A percentile compares a stretch with the other conserved stretches of the same genome.
Evolutionary conservation across 2,888 invertebrate genomes (phyloP).

Genomic region (Schrankia costaestrigalis): DNA sequence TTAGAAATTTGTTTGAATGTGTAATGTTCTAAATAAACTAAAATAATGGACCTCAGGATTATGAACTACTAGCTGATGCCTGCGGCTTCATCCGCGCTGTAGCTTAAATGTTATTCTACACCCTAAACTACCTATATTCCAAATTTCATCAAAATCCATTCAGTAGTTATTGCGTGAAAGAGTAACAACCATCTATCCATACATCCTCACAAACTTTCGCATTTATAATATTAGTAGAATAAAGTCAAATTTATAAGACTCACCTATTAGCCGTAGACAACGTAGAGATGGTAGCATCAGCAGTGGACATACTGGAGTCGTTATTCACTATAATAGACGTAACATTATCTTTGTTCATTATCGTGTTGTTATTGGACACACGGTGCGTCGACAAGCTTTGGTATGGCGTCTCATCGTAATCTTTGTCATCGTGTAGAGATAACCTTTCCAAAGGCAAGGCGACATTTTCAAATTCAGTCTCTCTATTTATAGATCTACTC

Average conservation of each 20-base stretch:
- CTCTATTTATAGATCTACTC: slow-evolving; percentile 45
- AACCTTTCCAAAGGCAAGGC: slow-evolving; percentile 52
- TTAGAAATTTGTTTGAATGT: too few relatives aligned
- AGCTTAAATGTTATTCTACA: too few relatives aligned
- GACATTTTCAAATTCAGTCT: slow-evolving; percentile 54
- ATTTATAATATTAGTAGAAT: neutral
- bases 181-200: neutral
- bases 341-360: slow-evolving; percentile 52
- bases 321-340: slow-evolving; percentile 65
- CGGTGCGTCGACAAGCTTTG: slow-evolving; percentile 68
- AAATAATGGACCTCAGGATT: too few relatives aligned
- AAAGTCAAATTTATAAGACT: neutral
- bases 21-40: too few relatives aligned
- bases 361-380: slow-evolving; percentile 58
- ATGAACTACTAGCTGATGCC: too few relatives aligned
- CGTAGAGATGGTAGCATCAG: slow-evolving; percentile 4
- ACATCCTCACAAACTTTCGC: neutral
- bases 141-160: too few relatives aligned
- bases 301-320: slow-evolving; percentile 42
- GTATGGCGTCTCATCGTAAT: slow-evolving; percentile 70
- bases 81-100: too few relatives aligned
- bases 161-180: neutral
- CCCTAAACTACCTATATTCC: too few relatives aligned
- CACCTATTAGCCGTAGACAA: slow-evolving; percentile 8
- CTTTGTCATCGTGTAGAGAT: slow-evolving; percentile 57